Evolutionary conservation across 2,797 vertebrate species (phyloP), one percentile per base, ranked within the genome.

Genomic region (Nyctalus aviator): DNA sequence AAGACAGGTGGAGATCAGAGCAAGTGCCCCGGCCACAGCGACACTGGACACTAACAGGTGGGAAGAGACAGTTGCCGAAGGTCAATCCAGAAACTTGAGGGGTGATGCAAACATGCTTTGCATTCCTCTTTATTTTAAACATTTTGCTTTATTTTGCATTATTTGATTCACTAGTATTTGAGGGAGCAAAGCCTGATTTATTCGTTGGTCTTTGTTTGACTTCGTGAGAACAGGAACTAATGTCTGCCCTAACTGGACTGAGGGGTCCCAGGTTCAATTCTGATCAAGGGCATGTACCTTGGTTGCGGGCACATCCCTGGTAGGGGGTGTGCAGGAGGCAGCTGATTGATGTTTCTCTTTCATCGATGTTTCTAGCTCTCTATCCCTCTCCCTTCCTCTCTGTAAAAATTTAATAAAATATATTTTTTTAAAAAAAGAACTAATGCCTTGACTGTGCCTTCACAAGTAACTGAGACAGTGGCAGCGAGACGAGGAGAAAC

Each of bases 11-110:
- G 2, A 11, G 0, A 3, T 27, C 10, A 55, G 30, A 46, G 17
- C 0, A 0, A 0, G 17, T 0, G 4, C 3, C 55, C 35, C 0
- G 55, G 23, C 44, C 55, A 30, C 0, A 14, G 3, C 32, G 50
- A 72, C 10, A 3, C 18, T 8, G 23, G 57, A 46, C 14, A 1
- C 21, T 8, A 17, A 21, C 3, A 17, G 25, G 12, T 44, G 14
- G 55, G 59, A 53, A 81, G 41, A 55, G 23, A 30, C 1, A 0
- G 13, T 3, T 32, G 84, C 18, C 5, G 48, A 68, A 35, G 21
- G 23, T 27, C 32, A 48, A 20, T 6, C 23, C 20, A 25, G 18
- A 10, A 76, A 25, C 44, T 4, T 0, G 27, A 59, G 5, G 17
- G 9, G 20, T 0, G 30, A 46, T 12, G 15, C 14, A 8, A 35